phyloP scores from a whole-genome alignment of 2,888 invertebrate genomes.

The Cactoblastis cactorum region DNA sequence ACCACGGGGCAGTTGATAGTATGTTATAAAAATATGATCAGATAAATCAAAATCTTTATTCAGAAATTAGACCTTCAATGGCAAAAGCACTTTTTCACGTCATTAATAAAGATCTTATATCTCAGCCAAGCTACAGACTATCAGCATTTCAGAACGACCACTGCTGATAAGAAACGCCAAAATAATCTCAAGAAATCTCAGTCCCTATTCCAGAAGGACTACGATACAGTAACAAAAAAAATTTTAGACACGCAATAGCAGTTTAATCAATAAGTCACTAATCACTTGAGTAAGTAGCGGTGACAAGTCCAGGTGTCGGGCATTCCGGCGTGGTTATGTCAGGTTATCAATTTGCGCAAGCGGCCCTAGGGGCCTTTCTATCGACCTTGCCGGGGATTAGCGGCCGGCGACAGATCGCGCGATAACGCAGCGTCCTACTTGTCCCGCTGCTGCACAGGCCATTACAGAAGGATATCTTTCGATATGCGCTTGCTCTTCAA shows the following conservation, averaged over 20 bases:
- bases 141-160: too few species aligned
- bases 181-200: too few species aligned
- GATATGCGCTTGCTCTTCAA: neutral
- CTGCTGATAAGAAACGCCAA: too few species aligned
- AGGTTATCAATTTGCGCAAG: constrained; percentile 12
- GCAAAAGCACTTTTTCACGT: too few species aligned
- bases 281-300: neutral
- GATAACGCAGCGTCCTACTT: constrained; percentile 34
- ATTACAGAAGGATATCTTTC: neutral
- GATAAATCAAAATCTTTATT: too few species aligned
- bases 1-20: too few species aligned
- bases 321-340: constrained; percentile 7
- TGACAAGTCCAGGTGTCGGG: neutral
- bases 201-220: too few species aligned
- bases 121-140: too few species aligned
- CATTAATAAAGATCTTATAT: too few species aligned
- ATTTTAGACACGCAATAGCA: neutral
- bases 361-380: constrained; percentile 42
- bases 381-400: constrained; percentile 43
- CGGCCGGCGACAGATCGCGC: constrained; percentile 42
- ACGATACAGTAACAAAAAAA: neutral
- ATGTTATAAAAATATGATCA: too few species aligned
- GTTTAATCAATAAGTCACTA: neutral
- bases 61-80: too few species aligned
- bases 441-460: neutral